phyloP scores from a whole-genome alignment of 2,797 vertebrate species.

The Sparus aurata region DNA sequence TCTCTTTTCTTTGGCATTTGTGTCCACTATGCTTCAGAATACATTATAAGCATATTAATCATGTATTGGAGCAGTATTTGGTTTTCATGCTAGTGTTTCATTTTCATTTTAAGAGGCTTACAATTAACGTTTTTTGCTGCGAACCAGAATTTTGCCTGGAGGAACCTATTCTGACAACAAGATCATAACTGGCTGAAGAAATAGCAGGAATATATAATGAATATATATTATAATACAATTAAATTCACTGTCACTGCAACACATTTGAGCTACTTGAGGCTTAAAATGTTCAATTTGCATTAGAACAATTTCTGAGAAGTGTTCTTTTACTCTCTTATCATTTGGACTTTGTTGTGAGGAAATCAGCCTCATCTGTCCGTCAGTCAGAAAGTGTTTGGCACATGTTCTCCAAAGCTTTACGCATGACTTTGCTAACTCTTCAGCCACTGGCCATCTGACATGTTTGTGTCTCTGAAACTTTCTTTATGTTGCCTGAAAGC shows the following conservation, averaged over 20 bases:
- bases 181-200: background rate
- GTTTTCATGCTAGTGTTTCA: background rate
- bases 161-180: background rate
- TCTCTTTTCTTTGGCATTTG: background rate
- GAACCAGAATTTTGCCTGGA: background rate
- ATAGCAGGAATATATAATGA: background rate
- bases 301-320: background rate
- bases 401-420: background rate
- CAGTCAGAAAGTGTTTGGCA: background rate
- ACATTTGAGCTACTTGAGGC: background rate
- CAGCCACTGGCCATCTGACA: background rate
- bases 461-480: constrained; percentile 5
- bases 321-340: background rate
- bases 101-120: constrained; percentile 11
- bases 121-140: background rate
- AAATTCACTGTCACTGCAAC: background rate
- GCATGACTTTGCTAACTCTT: background rate
- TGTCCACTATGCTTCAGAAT: background rate
- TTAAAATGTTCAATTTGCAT: background rate
- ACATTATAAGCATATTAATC: no score
- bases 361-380: background rate
- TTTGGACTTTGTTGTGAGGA: no score
- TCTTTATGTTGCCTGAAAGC: background rate
- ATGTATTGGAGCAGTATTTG: background rate
- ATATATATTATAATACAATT: no score